phyloP scores from a whole-genome alignment of 2,888 invertebrate genomes.

The Dryobotodes eremita region DNA sequence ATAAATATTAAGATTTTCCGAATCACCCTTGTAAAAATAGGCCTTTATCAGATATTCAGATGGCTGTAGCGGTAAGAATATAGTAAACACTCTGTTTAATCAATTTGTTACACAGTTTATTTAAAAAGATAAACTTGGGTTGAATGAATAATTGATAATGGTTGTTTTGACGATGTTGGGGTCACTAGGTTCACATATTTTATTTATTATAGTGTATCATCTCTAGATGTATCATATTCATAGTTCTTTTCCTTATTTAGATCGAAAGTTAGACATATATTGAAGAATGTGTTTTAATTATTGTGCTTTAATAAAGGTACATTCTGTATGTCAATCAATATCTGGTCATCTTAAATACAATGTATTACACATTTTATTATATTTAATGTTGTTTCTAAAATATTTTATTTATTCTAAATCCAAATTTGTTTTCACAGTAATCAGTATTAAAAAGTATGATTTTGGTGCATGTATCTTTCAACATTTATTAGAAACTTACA shows the following conservation, averaged over 20 bases:
- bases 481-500: neutral
- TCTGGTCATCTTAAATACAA: neutral
- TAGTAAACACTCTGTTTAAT: conserved; percentile 20
- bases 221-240: neutral
- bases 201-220: neutral
- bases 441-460: neutral
- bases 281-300: neutral
- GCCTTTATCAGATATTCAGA: neutral
- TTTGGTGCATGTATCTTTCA: neutral
- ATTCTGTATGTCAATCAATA: neutral
- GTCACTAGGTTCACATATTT: conserved; percentile 19
- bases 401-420: neutral
- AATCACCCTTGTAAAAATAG: neutral
- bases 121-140: conserved; percentile 20
- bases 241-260: neutral
- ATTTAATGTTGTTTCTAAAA: neutral
- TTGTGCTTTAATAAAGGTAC: neutral
- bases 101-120: conserved; percentile 26
- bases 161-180: conserved; percentile 22
- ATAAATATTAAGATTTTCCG: neutral
- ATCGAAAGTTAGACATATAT: neutral
- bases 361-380: neutral
- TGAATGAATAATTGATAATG: conserved; percentile 32
- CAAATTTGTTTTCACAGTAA: neutral
- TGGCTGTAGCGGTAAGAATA: neutral